Base-by-base conservation (phyloP, 2,113 vertebrate species). In the Xerus inauris region DNA sequence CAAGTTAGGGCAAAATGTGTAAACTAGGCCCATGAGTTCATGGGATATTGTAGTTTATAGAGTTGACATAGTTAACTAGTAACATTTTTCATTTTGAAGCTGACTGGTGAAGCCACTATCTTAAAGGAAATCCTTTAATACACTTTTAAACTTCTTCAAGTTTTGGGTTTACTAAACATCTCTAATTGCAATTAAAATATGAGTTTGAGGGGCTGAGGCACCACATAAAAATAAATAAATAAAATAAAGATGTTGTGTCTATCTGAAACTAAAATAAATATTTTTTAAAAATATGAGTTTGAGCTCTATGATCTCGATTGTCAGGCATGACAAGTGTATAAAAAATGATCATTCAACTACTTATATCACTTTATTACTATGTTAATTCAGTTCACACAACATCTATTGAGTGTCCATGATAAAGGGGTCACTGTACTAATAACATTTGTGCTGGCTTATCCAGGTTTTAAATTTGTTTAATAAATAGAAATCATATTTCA, bases 381-480 rank as follows among this genome's bases (percentile, higher is more conserved):
- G 86, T 75, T 95, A 93, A 91, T 91, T 82, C 17, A 85, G 87
- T 94, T 81, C 59, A 94, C 71, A 90, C 45, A 92, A 67, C 65
- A 89, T 93, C 90, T 71, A 24, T 93, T 87, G 13, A 90, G 49
- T 82, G 28, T 87, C 83, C 83, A 16, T 93, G 91, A 77, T 77
- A 79, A n/a, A 89, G 12, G 80, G 54, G 45, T 92, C 77, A 91
- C 84, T 93, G 93, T 69, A 40, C 40, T 73, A 88, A 54, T 26
- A 93, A 85, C 67, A 86, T 93, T 69, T 94, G n/a, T 80, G 24
- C n/a, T 82, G 32, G 35, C 38, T 87, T 86, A 84, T 91, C 51
- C 86, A 73, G 88, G 91, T 79, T 95, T 82, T 73, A 92, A 94
- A 96, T 89, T 88, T 94, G 47, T 87, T 95, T 82, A 91, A 93